Percentiles rank a stretch among this genome's conserved stretches.
Evolutionary conservation across 2,797 vertebrate species (phyloP).

Genomic region (Malurus splendens): DNA sequence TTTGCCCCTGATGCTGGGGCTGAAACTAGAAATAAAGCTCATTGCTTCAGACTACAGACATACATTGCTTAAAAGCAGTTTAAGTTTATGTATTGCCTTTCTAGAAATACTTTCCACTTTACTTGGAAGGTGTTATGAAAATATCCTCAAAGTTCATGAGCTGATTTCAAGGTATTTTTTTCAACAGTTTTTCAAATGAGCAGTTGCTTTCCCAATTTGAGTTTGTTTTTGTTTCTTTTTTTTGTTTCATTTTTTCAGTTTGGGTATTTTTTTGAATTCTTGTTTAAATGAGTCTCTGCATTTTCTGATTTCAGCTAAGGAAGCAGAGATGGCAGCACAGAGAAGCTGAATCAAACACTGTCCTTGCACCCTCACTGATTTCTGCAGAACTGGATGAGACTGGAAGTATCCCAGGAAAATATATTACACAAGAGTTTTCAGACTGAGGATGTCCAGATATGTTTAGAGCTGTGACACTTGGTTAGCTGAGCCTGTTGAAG

Average conservation of each 20-base stretch:
- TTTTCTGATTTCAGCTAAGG: not conserved
- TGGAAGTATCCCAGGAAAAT: not conserved
- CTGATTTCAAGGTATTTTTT: not conserved
- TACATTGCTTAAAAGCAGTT: not conserved
- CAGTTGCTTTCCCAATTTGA: not conserved
- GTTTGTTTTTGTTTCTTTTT: no score
- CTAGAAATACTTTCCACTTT: not conserved
- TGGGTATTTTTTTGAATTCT: not conserved
- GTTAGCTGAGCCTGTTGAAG: not conserved
- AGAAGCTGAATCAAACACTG: not conserved
- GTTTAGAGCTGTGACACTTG: not conserved
- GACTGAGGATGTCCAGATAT: not conserved
- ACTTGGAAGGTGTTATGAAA: not conserved
- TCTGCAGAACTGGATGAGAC: not conserved
- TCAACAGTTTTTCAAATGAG: not conserved
- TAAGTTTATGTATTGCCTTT: not conserved
- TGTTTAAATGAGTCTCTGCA: not conserved
- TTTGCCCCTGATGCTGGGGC: not conserved
- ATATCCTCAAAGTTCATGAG: not conserved
- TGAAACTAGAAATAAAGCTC: not conserved
- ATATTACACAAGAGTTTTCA: not conserved
- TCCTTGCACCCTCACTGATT: not conserved
- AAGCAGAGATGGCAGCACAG: not conserved
- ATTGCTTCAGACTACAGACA: not conserved
- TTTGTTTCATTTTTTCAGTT: not conserved